These are phyloP conservation scores for Nicator chloris DNA, from an alignment of 2,113 vertebrate species.

Conservation along the genomic window DNA sequence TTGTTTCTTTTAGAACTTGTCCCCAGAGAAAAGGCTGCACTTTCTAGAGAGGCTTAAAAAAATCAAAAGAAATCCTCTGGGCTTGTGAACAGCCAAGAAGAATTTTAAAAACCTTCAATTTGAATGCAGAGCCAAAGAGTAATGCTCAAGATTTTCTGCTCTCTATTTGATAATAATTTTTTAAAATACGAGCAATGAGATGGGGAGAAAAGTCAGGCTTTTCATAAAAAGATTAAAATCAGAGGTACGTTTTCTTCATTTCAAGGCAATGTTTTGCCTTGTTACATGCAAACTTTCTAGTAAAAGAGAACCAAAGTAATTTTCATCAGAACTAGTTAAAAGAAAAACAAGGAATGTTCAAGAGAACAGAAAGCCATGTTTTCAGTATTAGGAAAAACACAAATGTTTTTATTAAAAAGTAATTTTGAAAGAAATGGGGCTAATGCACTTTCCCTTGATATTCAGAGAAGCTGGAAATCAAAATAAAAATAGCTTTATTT, in stretches of 20 bases:
- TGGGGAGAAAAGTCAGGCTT: neutral
- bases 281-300: neutral
- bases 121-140: neutral
- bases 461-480: neutral
- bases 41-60: constrained; percentile 51
- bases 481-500: constrained; percentile 35
- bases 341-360: neutral
- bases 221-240: neutral
- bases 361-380: neutral
- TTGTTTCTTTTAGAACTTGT: constrained; percentile 47
- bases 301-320: neutral
- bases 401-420: neutral
- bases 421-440: neutral
- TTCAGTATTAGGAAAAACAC: neutral
- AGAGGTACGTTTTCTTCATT: neutral
- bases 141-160: neutral
- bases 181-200: neutral
- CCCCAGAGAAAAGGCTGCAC: constrained; percentile 30
- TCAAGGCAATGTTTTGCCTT: neutral
- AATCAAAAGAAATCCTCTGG: constrained; percentile 40
- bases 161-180: neutral
- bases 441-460: neutral
- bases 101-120: neutral
- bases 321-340: neutral
- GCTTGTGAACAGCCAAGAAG: constrained; percentile 19